Evolutionary conservation across 2,113 vertebrate species (phyloP), one percentile per base, ranked within the genome.

Genomic region (Callospermophilus lateralis): DNA sequence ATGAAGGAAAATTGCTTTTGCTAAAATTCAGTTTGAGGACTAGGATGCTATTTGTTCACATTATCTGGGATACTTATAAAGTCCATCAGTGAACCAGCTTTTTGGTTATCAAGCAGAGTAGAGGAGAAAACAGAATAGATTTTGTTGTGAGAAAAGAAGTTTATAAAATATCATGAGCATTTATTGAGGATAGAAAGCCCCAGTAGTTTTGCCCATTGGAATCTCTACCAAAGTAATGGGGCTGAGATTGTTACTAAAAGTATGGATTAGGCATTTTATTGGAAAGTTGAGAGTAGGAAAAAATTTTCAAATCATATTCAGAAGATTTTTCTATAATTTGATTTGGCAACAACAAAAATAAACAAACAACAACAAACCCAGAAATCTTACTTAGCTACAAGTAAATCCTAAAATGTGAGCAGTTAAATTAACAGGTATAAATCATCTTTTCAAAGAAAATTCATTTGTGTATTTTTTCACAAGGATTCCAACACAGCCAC

Each of bases 401-500:
- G n/a, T 8, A 95, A 94, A 84, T 93, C 17, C 4, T 30, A 83
- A 84, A 84, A 67, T 63, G 28, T 55, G 4, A 79, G 70, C 28
- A 89, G 26, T 85, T 90, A 83, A 68, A 93, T 83, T 39, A 77
- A 37, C 30, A 67, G 4, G 3, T 77, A 48, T 78, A 93, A 91
- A 32, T 78, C 12, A 70, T 84, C 48, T 73, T 79, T 93, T 32
- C 16, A 61, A 77, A 94, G 53, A 68, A 78, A 65, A 13, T n/a
- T 55, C 74, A 0, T 84, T 11, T 77, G 1, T 68, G 73, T 30
- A 78, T 74, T 85, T 97, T 61, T 78, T 11, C 32, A 65, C 5
- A 94, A 85, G 19, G 1, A 39, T 94, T 90, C 77, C 30, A 15
- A 74, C 0, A 32, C 8, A 94, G 6, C 42, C 61, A 76, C 15